Conservation (phyloP, 2,888 invertebrate genomes). For the Allygus modestus region DNA sequence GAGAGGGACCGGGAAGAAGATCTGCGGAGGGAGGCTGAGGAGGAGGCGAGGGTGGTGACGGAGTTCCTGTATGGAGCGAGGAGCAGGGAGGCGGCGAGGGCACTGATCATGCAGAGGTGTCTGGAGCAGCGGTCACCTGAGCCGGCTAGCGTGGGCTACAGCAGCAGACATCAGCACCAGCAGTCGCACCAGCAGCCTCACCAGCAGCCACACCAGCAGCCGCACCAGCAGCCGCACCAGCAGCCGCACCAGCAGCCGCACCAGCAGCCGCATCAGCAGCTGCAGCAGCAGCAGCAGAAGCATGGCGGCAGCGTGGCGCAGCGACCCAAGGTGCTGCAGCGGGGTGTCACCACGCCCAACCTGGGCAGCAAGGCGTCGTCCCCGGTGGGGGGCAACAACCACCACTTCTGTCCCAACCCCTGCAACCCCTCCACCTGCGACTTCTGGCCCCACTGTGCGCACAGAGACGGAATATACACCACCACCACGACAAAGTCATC, state of each 20-base stretch:
- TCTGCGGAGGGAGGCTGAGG: slow-evolving; percentile 75
- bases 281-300: slow-evolving; percentile 49
- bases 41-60: slow-evolving; percentile 77
- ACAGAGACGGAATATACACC: slow-evolving; percentile 73
- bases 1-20: slow-evolving; percentile 75
- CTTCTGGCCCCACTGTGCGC: slow-evolving; percentile 81
- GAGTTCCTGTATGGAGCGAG: slow-evolving; percentile 78
- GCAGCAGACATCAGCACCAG: neutral
- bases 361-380: slow-evolving; percentile 69
- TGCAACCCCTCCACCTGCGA: slow-evolving; percentile 79
- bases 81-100: slow-evolving; percentile 77
- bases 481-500: slow-evolving; percentile 65
- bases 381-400: slow-evolving; percentile 63
- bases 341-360: slow-evolving; percentile 76
- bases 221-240: too few species aligned
- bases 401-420: slow-evolving; percentile 71
- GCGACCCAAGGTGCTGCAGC: slow-evolving; percentile 72
- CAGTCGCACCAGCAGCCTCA: slow-evolving; percentile 46
- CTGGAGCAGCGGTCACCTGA: slow-evolving; percentile 51
- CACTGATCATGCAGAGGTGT: slow-evolving; percentile 73
- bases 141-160: neutral
- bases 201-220: too few species aligned
- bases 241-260: too few species aligned
- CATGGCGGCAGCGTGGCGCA: slow-evolving; percentile 63
- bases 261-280: too few species aligned